Percentiles rank a stretch among this genome's conserved stretches.
These are phyloP conservation scores for Pelosia muscerda DNA, from an alignment of 2,888 invertebrate species.

Conservation along the genomic window DNA sequence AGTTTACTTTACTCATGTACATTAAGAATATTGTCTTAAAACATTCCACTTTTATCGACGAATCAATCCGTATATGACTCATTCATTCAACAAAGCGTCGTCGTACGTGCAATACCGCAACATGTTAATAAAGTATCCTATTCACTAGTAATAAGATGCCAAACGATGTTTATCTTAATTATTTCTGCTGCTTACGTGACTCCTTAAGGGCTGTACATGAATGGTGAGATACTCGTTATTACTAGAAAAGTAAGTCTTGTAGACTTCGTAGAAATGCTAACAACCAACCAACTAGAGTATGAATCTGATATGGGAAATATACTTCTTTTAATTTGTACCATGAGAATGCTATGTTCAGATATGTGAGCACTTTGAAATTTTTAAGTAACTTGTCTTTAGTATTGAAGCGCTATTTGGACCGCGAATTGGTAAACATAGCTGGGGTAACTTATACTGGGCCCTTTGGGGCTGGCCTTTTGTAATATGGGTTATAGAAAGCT, in stretches of 20 bases:
- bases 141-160: slow-evolving; percentile 50
- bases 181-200: slow-evolving; percentile 52
- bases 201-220: slow-evolving; percentile 40
- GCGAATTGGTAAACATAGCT: no score
- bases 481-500: no score
- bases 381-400: no score
- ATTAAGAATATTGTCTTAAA: slow-evolving; percentile 17
- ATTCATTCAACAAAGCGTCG: slow-evolving; percentile 40
- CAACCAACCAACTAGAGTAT: slow-evolving; percentile 37
- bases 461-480: no score
- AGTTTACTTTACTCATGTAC: background rate
- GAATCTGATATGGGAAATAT: slow-evolving; percentile 42
- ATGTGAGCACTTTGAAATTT: background rate
- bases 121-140: slow-evolving; percentile 44
- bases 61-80: slow-evolving; percentile 33
- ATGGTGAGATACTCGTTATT: slow-evolving; percentile 40
- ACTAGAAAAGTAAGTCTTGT: slow-evolving; percentile 39
- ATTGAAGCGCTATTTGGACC: no score
- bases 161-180: slow-evolving; percentile 53
- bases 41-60: slow-evolving; percentile 35
- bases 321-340: slow-evolving; percentile 31
- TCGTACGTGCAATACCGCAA: slow-evolving; percentile 23
- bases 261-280: slow-evolving; percentile 47
- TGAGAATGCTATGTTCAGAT: slow-evolving; percentile 33
- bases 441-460: no score